Conservation (phyloP, 2,113 vertebrate genomes). For the Sorex fumeus region DNA sequence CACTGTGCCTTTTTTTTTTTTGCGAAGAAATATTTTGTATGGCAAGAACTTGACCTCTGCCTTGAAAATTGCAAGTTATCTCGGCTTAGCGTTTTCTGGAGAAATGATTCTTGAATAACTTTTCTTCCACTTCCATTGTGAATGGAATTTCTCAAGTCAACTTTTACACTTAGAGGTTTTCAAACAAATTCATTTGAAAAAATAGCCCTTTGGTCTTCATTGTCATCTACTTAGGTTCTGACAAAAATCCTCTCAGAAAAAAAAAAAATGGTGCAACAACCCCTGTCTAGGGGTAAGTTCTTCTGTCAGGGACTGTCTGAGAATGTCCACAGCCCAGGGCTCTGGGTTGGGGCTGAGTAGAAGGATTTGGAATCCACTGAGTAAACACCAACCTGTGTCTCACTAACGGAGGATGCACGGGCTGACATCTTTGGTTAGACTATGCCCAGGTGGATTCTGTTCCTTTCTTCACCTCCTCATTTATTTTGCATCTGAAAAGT, state of each 20-base stretch:
- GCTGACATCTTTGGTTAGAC: too few relatives aligned
- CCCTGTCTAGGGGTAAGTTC: background rate
- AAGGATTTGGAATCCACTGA: background rate
- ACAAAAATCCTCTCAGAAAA: slow-evolving; percentile 11
- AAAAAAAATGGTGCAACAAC: background rate
- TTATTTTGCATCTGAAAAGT: background rate
- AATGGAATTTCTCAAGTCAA: background rate
- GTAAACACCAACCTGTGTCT: background rate
- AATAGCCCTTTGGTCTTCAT: slow-evolving; percentile 2
- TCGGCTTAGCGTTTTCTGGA: background rate
- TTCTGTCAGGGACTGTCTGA: background rate
- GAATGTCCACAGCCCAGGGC: background rate
- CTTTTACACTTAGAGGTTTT: slow-evolving; percentile 23
- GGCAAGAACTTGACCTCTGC: slow-evolving; percentile 24
- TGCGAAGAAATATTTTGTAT: background rate
- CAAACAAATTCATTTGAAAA: slow-evolving; percentile 22
- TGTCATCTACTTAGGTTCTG: slow-evolving; percentile 16
- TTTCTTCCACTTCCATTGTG: slow-evolving; percentile 46
- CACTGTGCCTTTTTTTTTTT: slow-evolving; percentile 48
- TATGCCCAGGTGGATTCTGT: background rate
- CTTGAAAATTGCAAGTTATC: slow-evolving; percentile 35
- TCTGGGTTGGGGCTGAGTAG: background rate
- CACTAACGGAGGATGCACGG: background rate
- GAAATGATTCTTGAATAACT: slow-evolving; percentile 32
- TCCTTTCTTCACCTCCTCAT: background rate